Conservation (phyloP, 2,888 invertebrate species). For the Pristionchus entomophagus region DNA sequence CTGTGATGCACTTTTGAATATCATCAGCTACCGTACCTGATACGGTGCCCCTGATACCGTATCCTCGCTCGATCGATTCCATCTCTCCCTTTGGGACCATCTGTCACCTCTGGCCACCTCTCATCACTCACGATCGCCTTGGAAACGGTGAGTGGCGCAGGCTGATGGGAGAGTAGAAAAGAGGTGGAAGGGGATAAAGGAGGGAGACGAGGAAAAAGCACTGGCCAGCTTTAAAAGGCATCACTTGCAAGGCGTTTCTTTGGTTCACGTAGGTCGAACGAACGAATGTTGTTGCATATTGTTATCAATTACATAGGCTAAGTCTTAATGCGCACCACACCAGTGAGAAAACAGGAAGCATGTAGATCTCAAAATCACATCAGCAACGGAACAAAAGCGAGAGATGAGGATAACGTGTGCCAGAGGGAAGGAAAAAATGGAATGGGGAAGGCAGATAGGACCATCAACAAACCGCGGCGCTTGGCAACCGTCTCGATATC, state of each 20-base stretch:
- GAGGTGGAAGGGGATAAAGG: not conserved
- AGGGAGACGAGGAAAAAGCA: not conserved
- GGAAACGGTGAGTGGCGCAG: not conserved
- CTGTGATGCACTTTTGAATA: not conserved
- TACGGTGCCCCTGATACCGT: too few species aligned
- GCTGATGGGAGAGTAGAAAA: not conserved
- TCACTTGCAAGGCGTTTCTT: too few species aligned
- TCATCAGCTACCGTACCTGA: conserved; percentile 1
- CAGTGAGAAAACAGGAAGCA: not conserved
- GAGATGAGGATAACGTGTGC: not conserved
- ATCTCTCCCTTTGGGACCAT: not conserved
- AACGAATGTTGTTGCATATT: too few species aligned
- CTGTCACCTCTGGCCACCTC: not conserved
- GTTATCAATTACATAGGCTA: too few species aligned
- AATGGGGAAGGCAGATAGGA: not conserved
- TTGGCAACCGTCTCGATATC: not conserved
- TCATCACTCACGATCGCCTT: conserved; percentile 33
- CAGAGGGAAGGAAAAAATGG: not conserved
- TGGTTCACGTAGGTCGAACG: too few species aligned
- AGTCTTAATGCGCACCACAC: too few species aligned
- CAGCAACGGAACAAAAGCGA: conserved; percentile 14
- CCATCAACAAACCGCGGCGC: conserved; percentile 5
- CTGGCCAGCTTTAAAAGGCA: not conserved
- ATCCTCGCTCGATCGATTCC: too few species aligned
- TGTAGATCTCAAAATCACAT: not conserved